A percentile compares a stretch with the other conserved stretches of the same genome.
Evolutionary conservation across 2,888 invertebrate genomes (phyloP).

Genomic region (Sinopyrophorus schimmeli): DNA sequence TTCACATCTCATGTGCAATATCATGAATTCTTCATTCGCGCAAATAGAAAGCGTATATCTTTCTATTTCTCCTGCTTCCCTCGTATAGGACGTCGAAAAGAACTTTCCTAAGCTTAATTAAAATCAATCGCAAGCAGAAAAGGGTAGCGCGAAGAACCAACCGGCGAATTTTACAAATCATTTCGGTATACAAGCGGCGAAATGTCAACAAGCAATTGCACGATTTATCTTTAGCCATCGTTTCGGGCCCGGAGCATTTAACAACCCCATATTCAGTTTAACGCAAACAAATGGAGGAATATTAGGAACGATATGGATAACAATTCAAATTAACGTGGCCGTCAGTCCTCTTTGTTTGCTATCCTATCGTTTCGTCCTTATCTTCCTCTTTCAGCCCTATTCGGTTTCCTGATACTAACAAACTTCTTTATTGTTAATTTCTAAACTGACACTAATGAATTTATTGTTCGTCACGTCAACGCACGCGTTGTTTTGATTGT

Average conservation of each 20-base stretch:
- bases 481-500: no score
- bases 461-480: slow-evolving; percentile 2
- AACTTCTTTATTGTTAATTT: slow-evolving; percentile 14
- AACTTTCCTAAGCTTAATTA: no score
- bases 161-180: slow-evolving; percentile 36
- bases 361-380: slow-evolving; percentile 17
- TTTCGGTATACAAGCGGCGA: slow-evolving; percentile 41
- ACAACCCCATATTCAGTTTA: slow-evolving; percentile 45
- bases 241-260: slow-evolving; percentile 29
- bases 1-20: slow-evolving; percentile 51
- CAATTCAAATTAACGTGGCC: slow-evolving; percentile 37
- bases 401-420: neutral
- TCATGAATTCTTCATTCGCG: slow-evolving; percentile 50
- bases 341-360: slow-evolving; percentile 12
- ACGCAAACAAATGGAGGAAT: slow-evolving; percentile 44
- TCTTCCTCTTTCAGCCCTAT: slow-evolving; percentile 9
- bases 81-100: no score
- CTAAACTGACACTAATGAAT: slow-evolving; percentile 11
- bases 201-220: slow-evolving; percentile 48
- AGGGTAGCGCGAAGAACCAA: no score
- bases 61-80: no score
- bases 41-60: slow-evolving; percentile 45
- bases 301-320: slow-evolving; percentile 44
- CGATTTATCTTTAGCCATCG: slow-evolving; percentile 44
- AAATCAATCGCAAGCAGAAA: no score